Evolutionary conservation across 2,113 vertebrate genomes (phyloP).

Genomic region (Thymallus thymallus): DNA sequence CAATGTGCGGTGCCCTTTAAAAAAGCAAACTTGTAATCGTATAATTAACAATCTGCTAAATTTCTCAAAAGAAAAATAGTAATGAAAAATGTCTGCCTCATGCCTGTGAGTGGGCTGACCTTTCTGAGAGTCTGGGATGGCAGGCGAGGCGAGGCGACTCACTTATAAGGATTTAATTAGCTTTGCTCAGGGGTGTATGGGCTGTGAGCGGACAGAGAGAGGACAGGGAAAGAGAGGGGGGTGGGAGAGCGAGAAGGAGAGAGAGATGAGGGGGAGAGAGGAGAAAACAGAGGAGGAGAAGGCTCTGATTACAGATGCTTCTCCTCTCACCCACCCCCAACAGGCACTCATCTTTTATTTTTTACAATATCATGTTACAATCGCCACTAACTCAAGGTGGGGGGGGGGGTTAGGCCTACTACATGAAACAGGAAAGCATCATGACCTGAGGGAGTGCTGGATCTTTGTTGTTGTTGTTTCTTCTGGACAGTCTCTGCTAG

Average conservation of each 20-base stretch:
- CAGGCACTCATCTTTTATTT: background rate
- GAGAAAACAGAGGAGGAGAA: background rate
- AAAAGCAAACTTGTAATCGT: conserved; percentile 72
- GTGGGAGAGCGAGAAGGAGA: conserved; percentile 9
- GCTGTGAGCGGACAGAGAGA: conserved; percentile 40
- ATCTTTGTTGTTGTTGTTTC: conserved; percentile 1
- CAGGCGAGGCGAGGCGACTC: conserved; percentile 56
- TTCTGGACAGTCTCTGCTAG: conserved; percentile 9
- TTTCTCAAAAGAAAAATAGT: conserved; percentile 72
- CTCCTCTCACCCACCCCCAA: conserved; percentile 10
- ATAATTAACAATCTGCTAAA: conserved; percentile 78
- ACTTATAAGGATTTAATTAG: conserved; percentile 78
- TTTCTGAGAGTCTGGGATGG: conserved; percentile 60
- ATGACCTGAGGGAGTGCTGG: conserved; percentile 4
- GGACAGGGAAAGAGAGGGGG: conserved; percentile 23
- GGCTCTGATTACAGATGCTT: conserved; percentile 13
- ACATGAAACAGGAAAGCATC: conserved; percentile 5
- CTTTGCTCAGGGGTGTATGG: conserved; percentile 67
- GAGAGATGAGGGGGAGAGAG: background rate
- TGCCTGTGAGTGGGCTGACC: conserved; percentile 72
- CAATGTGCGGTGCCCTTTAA: conserved; percentile 65
- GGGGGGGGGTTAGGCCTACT: background rate
- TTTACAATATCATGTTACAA: background rate
- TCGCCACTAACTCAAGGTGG: background rate
- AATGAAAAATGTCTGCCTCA: conserved; percentile 63